Evolutionary conservation across 1,140 invertebrate genomes (phyloP).

Genomic region (Lepidotrigona ventralis): DNA sequence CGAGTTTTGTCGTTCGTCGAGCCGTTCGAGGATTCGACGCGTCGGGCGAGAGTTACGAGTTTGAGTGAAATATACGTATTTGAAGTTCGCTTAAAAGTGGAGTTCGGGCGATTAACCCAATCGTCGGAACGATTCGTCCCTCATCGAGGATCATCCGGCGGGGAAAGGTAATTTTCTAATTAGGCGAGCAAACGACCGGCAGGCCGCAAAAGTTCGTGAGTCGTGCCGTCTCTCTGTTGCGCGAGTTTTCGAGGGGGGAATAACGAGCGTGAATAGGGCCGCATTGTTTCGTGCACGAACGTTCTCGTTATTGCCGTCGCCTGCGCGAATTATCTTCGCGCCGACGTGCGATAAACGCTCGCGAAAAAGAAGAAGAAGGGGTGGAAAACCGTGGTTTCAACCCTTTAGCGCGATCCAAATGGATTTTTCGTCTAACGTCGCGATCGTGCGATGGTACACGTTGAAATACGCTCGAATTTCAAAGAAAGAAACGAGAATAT

Average conservation of each 20-base stretch:
- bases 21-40: no score
- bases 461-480: not conserved
- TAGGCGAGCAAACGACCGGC: conserved; percentile 22
- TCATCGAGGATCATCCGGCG: not conserved
- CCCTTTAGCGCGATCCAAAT: not conserved
- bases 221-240: conserved; percentile 1
- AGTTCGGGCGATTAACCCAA: not conserved
- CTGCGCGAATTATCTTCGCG: conserved; percentile 33
- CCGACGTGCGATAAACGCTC: conserved; percentile 12
- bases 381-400: no score
- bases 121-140: not conserved
- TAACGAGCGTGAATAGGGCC: conserved; percentile 35
- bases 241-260: conserved; percentile 31
- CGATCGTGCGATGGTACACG: not conserved
- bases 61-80: no score
- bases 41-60: no score
- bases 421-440: not conserved
- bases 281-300: conserved; percentile 44
- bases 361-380: not conserved
- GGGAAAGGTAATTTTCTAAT: conserved; percentile 32
- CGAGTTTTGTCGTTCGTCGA: no score
- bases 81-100: not conserved
- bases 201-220: conserved; percentile 22
- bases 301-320: conserved; percentile 36
- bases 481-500: no score